Evolutionary conservation across 1,140 invertebrate species (phyloP), one percentile per base, ranked within the genome.

Genomic region (Drosophila ananassae): DNA sequence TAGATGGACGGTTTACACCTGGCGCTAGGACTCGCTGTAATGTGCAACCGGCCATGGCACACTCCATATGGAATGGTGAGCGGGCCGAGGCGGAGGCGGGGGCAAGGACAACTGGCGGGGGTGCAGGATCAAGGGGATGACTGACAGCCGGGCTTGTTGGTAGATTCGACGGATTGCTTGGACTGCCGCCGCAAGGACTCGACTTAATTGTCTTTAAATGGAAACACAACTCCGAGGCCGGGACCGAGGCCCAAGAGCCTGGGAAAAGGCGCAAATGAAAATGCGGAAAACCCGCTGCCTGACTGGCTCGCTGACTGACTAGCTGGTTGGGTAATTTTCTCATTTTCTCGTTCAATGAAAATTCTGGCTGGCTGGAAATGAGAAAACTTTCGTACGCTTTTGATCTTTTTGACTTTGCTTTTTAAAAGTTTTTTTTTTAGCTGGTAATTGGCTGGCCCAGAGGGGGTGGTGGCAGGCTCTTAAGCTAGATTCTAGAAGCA

Each of bases 261-360:
- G 48, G 73, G 52, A 53, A 67, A 74, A 69, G 51, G 60, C 54
- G 51, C 41, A 58, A 55, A 68, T 59, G 46, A 63, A 73, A 71
- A 77, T 46, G 61, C 44, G 72, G 62, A 44, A 76, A 59, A 82
- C 64, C 68, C 58, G 37, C 41, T 28, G 25, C 25, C 25, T 52
- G 32, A 53, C 32, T 53, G 8, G 17, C 13, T 6, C 32, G 62
- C 66, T 68, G 62, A 2, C 39, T 37, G 24, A 30, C 57, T 67
- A 39, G 64, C 12, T 62, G 39, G 66, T 64, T 67, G 72, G 54
- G 52, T 83, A 79, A 89, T 89, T 89, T 89, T 89, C 83, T 89
- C 79, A 89, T 89, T 89, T 89, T 89, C 83, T 78, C 79, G 79
- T 79, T 89, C 84, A 89, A 79, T 89, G 83, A 83, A 83, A 89